Conservation (phyloP, 2,888 invertebrate species). For the Drosophila merina region DNA sequence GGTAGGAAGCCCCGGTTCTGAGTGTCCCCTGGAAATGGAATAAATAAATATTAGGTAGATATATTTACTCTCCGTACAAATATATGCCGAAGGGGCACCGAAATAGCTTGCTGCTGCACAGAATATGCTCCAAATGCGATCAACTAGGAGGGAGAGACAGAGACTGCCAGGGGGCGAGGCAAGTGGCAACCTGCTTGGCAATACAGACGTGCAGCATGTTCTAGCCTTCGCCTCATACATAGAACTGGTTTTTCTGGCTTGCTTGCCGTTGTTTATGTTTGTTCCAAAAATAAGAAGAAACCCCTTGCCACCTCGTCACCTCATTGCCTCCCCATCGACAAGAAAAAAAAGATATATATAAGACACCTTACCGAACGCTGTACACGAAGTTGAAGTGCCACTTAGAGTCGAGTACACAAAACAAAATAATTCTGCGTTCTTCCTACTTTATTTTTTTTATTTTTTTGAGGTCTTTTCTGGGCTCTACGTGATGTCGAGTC, state of each 20-base stretch:
- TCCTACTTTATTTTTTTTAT: not conserved
- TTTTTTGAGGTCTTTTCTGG: not conserved
- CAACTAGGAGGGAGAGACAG: constrained; percentile 11
- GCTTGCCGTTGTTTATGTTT: constrained; percentile 53
- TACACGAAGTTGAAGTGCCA: constrained; percentile 54
- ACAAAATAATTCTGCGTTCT: constrained; percentile 36
- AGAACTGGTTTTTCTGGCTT: constrained; percentile 68
- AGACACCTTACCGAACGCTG: constrained; percentile 29
- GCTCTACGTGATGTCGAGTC: constrained; percentile 53
- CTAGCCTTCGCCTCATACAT: constrained; percentile 57
- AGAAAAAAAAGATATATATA: constrained; percentile 11
- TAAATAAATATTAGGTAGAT: constrained; percentile 34
- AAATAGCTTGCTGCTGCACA: constrained; percentile 59
- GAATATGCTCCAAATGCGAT: constrained; percentile 63
- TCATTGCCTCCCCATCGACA: constrained; percentile 25
- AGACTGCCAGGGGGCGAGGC: constrained; percentile 30
- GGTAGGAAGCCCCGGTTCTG: not conserved
- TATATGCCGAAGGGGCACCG: constrained; percentile 25
- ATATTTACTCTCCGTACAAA: not conserved
- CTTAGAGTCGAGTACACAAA: constrained; percentile 52
- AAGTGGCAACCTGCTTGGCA: constrained; percentile 27
- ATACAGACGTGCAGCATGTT: constrained; percentile 66
- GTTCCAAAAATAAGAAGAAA: constrained; percentile 67
- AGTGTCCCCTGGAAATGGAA: constrained; percentile 30
- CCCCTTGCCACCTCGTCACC: constrained; percentile 7